These are phyloP conservation scores for Watsonalla cultraria DNA, from an alignment of 2,888 invertebrate species.

Conservation along the genomic window DNA sequence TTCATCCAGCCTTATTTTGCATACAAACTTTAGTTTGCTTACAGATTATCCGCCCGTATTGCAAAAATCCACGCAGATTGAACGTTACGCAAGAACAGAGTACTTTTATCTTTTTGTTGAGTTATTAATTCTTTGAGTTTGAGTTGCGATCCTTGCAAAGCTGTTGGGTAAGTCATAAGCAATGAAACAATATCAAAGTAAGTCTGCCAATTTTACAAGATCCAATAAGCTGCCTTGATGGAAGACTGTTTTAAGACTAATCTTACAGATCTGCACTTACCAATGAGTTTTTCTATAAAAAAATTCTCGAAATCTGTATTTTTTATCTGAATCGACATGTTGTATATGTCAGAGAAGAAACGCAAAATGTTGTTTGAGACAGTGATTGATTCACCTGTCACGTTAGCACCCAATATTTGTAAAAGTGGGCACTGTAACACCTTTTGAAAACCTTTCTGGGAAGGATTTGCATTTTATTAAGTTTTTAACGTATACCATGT, in stretches of 20 bases:
- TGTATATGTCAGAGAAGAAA: no score
- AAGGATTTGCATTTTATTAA: no score
- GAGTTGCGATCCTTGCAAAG: background rate
- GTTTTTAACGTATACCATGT: no score
- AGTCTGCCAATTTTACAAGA: background rate
- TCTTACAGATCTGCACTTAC: no score
- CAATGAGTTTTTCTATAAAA: no score
- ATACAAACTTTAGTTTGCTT: conserved; percentile 8
- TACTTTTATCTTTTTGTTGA: background rate
- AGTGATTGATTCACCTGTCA: no score
- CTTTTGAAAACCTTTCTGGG: no score
- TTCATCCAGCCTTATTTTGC: conserved; percentile 15
- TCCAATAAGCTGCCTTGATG: background rate
- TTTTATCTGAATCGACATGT: background rate
- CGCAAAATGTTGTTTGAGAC: no score
- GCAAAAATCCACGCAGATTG: conserved; percentile 23
- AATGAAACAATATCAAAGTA: background rate
- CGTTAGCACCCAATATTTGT: no score
- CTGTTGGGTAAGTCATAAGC: background rate
- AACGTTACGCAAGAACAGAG: conserved; percentile 1
- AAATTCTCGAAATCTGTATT: no score
- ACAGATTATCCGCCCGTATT: conserved; percentile 24
- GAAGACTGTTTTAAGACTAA: no score
- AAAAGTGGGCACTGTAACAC: no score
- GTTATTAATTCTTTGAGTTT: background rate